Evolutionary conservation across 1,140 invertebrate species (phyloP), one percentile per base, ranked within the genome.

Genomic region (Magallana angulata): DNA sequence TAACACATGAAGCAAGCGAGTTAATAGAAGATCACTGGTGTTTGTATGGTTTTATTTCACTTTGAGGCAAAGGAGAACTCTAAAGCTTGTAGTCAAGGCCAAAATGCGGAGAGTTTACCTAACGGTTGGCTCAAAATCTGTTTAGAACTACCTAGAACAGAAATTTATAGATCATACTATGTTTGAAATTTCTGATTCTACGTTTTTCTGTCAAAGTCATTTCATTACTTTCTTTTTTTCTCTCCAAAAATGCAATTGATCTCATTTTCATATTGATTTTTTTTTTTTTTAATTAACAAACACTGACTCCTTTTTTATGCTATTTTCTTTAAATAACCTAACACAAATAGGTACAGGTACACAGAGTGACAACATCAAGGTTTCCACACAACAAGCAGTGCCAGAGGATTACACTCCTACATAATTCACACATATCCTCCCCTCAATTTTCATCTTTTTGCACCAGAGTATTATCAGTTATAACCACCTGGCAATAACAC

Each of bases 111-210:
- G 68, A 71, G 9, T 71, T 71, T 71, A 71, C 68, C 68, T 30
- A 71, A 71, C 18, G n/a, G 68, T 30, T 71, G 68, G 68, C 68
- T 71, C 68, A 71, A 71, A 71, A 24, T 71, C 68, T 71, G 24
- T 71, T 71, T 71, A 71, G 24, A 71, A 71, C 48, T 24, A 30
- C 68, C 68, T 71, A 71, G 68, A 71, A 71, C 11, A 71, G 68
- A 71, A 71, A 71, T 71, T 71, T 71, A 30, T 18, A 71, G 68
- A 71, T 24, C 24, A 24, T 12, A 71, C 9, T 30, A 1, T 30
- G 68, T 18, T 71, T 36, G 11, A 24, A 12, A 48, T 4, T 48
- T 48, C 3, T 48, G 36, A 48, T 48, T 2, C 36, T 48, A 48
- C 5, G 5, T 48, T 48, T 5, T 48, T 48, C 36, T 48, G 36